These are phyloP conservation scores for Apamea crenata DNA, from an alignment of 2,888 invertebrate genomes.

Conservation along the genomic window DNA sequence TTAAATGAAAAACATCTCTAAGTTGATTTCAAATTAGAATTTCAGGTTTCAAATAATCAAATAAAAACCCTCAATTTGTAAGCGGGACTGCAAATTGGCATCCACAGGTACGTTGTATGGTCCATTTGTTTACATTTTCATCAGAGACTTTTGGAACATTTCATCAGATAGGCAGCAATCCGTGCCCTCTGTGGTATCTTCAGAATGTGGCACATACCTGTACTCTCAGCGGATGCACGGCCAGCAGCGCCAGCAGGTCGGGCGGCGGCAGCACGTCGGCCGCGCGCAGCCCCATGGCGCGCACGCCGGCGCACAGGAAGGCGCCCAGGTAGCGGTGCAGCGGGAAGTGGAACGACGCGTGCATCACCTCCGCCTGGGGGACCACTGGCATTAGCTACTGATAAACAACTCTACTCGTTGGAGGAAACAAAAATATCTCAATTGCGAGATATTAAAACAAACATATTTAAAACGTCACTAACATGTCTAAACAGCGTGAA, in stretches of 20 bases:
- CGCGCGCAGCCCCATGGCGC: conserved; percentile 94
- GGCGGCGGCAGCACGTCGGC: conserved; percentile 95
- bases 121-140: too few relatives aligned
- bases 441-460: background rate
- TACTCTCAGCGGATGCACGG: conserved; percentile 97
- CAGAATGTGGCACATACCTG: conserved; percentile 73
- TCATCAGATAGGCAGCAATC: background rate
- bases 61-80: too few relatives aligned
- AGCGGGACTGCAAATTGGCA: too few relatives aligned
- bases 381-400: rapidly evolving
- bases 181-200: background rate
- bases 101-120: too few relatives aligned
- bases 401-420: background rate
- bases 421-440: background rate
- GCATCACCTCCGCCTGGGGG: conserved; percentile 93
- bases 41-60: too few relatives aligned
- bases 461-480: too few relatives aligned
- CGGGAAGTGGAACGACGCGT: conserved; percentile 99
- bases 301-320: conserved; percentile 94
- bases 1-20: too few relatives aligned
- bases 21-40: too few relatives aligned
- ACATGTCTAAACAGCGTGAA: too few relatives aligned
- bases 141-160: too few relatives aligned
- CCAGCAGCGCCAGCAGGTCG: conserved; percentile 94
- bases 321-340: conserved; percentile 96